Conservation (phyloP, 2,888 invertebrate species). For the Orgyia antiqua region DNA sequence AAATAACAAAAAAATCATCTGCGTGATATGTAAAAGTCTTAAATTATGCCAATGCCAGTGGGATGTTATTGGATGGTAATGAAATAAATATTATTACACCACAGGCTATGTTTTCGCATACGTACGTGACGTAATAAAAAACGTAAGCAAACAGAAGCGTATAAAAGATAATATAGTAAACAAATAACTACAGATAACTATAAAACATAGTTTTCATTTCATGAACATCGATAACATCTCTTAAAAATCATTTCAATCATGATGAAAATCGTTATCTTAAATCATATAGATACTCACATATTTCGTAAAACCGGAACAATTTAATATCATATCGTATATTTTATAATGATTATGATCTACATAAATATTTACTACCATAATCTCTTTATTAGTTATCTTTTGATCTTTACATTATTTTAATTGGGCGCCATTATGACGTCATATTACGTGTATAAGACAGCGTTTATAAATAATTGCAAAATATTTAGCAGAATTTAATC, state of each 20-base stretch:
- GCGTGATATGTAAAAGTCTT: too few relatives aligned
- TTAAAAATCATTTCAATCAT: not conserved
- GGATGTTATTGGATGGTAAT: too few relatives aligned
- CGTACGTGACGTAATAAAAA: too few relatives aligned
- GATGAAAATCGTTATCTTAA: not conserved
- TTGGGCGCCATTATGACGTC: constrained; percentile 1
- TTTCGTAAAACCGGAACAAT: not conserved
- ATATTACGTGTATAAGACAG: too few relatives aligned
- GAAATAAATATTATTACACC: too few relatives aligned
- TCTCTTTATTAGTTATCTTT: not conserved
- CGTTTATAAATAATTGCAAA: too few relatives aligned
- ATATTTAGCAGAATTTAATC: too few relatives aligned
- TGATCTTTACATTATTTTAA: not conserved
- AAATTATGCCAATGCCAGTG: too few relatives aligned
- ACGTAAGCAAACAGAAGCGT: too few relatives aligned
- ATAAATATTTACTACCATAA: not conserved
- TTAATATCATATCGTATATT: not conserved
- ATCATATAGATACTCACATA: not conserved
- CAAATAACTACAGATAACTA: not conserved
- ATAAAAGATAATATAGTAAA: too few relatives aligned
- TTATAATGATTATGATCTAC: not conserved
- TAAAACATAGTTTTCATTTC: not conserved
- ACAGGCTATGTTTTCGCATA: too few relatives aligned
- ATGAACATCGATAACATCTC: not conserved
- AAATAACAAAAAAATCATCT: too few relatives aligned